phyloP scores from a whole-genome alignment of 2,797 vertebrate species.

The Toxotes lorentzi region DNA sequence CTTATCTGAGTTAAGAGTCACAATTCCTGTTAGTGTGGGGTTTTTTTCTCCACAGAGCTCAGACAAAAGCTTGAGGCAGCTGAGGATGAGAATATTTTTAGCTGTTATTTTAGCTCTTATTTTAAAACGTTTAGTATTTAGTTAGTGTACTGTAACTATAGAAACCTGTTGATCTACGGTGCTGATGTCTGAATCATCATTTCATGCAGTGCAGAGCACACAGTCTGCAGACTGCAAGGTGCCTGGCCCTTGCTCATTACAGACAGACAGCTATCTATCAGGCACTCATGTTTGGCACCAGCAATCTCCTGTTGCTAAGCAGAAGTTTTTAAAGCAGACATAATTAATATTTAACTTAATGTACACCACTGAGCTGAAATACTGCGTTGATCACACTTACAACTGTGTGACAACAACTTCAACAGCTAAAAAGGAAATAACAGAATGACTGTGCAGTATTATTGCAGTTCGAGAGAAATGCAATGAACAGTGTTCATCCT shows the following conservation, averaged over 20 bases:
- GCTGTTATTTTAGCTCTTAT: background rate
- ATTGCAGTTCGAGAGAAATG: slow-evolving; percentile 11
- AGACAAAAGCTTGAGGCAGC: background rate
- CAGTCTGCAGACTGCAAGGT: slow-evolving; percentile 46
- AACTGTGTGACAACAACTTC: background rate
- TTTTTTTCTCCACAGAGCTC: slow-evolving; percentile 18
- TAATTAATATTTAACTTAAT: background rate
- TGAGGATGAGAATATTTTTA: background rate
- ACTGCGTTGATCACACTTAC: too few species aligned
- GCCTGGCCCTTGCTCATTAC: slow-evolving; percentile 16
- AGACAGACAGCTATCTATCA: slow-evolving; percentile 12
- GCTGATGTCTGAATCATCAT: slow-evolving; percentile 29
- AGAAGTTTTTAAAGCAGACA: slow-evolving; percentile 1
- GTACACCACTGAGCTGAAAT: background rate
- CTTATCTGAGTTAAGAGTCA: slow-evolving; percentile 5
- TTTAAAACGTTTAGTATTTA: slow-evolving; percentile 24
- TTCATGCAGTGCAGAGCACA: slow-evolving; percentile 30
- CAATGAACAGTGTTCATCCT: slow-evolving; percentile 21
- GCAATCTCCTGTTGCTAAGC: slow-evolving; percentile 41
- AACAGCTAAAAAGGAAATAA: background rate
- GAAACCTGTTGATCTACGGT: slow-evolving; percentile 55
- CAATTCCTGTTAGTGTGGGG: slow-evolving; percentile 1
- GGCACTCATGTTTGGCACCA: background rate
- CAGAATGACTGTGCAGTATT: background rate
- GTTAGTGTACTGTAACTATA: slow-evolving; percentile 59